Percentiles rank a stretch among this genome's conserved stretches.
Conservation (phyloP, 2,888 invertebrate genomes). For the Tetragnatha montana region DNA sequence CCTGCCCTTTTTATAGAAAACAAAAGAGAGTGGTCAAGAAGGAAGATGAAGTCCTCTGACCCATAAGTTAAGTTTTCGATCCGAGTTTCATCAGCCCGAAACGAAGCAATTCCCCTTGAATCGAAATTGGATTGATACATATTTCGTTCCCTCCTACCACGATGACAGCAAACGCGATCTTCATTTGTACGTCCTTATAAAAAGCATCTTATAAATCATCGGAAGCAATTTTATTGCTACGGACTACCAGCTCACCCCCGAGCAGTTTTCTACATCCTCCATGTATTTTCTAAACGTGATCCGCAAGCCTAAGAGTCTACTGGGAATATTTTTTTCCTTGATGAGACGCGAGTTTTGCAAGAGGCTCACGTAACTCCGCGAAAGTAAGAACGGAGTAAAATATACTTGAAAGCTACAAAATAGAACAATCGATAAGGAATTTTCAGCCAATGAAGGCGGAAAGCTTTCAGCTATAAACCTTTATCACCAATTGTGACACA, state of each 20-base stretch:
- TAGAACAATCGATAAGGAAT: constrained; percentile 68
- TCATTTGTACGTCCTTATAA: constrained; percentile 63
- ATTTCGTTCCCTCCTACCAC: constrained; percentile 51
- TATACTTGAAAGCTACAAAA: constrained; percentile 69
- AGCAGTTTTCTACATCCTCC: constrained; percentile 62
- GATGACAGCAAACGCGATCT: constrained; percentile 59
- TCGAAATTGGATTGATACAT: constrained; percentile 67
- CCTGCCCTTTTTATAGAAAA: too few relatives aligned
- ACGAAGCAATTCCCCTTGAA: constrained; percentile 49
- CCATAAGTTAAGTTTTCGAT: background rate
- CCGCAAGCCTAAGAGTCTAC: constrained; percentile 61
- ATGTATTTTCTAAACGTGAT: constrained; percentile 68
- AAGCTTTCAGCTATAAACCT: constrained; percentile 70
- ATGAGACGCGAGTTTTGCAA: constrained; percentile 60
- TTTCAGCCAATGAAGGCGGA: constrained; percentile 58
- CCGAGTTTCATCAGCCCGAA: background rate
- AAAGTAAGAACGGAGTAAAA: constrained; percentile 67
- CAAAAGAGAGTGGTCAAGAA: too few relatives aligned
- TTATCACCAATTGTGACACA: constrained; percentile 67
- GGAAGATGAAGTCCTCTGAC: too few relatives aligned
- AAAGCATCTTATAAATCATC: constrained; percentile 66
- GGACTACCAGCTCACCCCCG: constrained; percentile 39
- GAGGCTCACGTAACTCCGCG: constrained; percentile 60
- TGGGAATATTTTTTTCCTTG: constrained; percentile 62
- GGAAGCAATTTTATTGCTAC: constrained; percentile 62